Percentiles rank a stretch among this genome's conserved stretches.
These are phyloP conservation scores for Sapayoa aenigma DNA, from an alignment of 2,113 vertebrate species.

Conservation along the genomic window DNA sequence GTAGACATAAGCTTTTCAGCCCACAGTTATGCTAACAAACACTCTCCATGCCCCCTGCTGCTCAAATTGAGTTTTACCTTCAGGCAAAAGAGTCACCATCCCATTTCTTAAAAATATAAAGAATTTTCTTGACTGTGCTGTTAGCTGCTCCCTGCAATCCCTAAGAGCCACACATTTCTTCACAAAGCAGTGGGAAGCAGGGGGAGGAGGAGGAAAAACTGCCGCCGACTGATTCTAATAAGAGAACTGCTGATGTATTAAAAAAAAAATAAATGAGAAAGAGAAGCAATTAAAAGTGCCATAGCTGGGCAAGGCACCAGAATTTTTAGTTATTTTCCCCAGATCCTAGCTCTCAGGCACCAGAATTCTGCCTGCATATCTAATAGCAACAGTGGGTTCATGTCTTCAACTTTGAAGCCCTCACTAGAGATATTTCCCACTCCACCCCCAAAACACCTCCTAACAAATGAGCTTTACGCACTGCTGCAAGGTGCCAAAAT, in stretches of 20 bases:
- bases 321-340: background rate
- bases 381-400: background rate
- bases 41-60: conserved; percentile 23
- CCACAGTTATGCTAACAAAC: background rate
- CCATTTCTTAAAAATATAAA: background rate
- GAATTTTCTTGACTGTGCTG: background rate
- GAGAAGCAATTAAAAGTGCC: background rate
- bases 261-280: background rate
- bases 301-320: background rate
- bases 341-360: background rate
- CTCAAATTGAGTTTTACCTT: conserved; percentile 37
- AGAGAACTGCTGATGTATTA: background rate
- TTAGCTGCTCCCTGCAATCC: background rate
- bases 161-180: background rate
- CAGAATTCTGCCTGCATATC: background rate
- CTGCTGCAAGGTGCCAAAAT: background rate
- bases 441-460: background rate
- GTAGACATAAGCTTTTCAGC: background rate
- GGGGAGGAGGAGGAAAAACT: background rate
- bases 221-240: background rate
- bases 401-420: background rate
- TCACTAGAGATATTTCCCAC: background rate
- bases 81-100: background rate
- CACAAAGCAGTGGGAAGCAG: background rate
- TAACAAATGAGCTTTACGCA: background rate